Base-by-base conservation (phyloP, 2,888 invertebrate genomes). In the Minunthozetes semirufus region DNA sequence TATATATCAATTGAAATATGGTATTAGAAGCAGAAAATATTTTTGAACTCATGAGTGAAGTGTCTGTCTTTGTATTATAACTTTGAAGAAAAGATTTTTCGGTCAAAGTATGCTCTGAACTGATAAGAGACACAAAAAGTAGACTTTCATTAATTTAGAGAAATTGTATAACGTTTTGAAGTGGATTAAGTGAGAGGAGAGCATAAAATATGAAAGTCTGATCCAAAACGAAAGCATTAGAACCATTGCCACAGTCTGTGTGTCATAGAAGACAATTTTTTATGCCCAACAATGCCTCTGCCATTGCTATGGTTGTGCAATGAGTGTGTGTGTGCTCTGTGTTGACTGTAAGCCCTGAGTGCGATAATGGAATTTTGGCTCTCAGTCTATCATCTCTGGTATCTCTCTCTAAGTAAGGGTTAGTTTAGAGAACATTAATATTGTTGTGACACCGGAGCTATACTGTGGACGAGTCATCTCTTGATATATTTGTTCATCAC, bases 101-200 rank as follows among this genome's bases (percentile, higher is more conserved):
- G 66, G 68, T 38, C 38, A 68, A 68, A 68, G 68, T 68, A 68
- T 68, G 68, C 68, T 38, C n/a, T 68, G 42, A 46, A 68, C 42
- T 68, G 68, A 68, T 68, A 68, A 68, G 42, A 68, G 68, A 68
- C 68, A 68, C 68, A n/a, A 42, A 68, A 68, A 68, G 68, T 68
- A 68, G 68, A 68, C 68, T 68, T 68, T 17, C 42, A 68, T 68
- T 68, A 68, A 68, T 66, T 66, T 66, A 42, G 66, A 66, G 25
- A 61, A 61, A 66, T 68, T 68, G 22, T 46, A 68, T 68, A 19
- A 42, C 68, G n/a, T 38, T 68, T 68, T 42, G 11, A 25, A 46
- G 61, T 68, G 68, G 68, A 68, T 68, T 68, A 68, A 61, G 61
- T 17, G n/a, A n/a, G 68, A 46, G 46, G 13, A 68, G 22, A 22